Base-by-base conservation (phyloP, 2,113 vertebrate species). In the Corythoichthys intestinalis region DNA sequence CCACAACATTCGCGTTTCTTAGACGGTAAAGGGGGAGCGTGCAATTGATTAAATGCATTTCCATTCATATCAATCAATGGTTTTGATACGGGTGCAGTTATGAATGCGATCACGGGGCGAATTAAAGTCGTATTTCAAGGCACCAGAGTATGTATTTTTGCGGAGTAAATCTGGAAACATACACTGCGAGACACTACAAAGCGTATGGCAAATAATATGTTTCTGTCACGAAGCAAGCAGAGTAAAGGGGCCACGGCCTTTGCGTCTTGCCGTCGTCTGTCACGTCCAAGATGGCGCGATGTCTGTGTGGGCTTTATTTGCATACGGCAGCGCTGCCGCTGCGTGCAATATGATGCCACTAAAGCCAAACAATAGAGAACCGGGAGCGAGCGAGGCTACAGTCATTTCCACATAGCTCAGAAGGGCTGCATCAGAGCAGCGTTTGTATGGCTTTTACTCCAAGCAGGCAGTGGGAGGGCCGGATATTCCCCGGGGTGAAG, bases 401-500 rank as follows among this genome's bases (percentile, higher is more conserved):
- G 70, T 65, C 62, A 69, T 66, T 67, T 70, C 57, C 66, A 56
- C 56, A 71, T 60, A 61, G 76, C 82, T 75, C 72, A 17, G 63
- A 66, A 76, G 76, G 35, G 83, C 73, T 80, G 84, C 65, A 83
- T 83, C 48, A 81, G 76, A 9, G 61, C 68, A 17, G 73, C 69
- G 73, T 85, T 79, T 77, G 74, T 64, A 63, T 17, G 75, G 68
- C 67, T 76, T 77, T 66, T 75, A 73, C 69, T 63, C 41, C 0
- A 71, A 77, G 72, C 79, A 84, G 85, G 80, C 84, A 80, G 78
- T 85, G 85, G 87, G 85, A 77, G 88, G 82, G 76, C 76, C 83
- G 82, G 77, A 44, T 85, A 81, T 85, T 87, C 83, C 85, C 80
- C 47, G 71, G 90, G 87, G 88, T 87, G 88, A 88, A 85, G 39